Conservation (phyloP, 1,140 invertebrate genomes). For the Drosophila miranda region DNA sequence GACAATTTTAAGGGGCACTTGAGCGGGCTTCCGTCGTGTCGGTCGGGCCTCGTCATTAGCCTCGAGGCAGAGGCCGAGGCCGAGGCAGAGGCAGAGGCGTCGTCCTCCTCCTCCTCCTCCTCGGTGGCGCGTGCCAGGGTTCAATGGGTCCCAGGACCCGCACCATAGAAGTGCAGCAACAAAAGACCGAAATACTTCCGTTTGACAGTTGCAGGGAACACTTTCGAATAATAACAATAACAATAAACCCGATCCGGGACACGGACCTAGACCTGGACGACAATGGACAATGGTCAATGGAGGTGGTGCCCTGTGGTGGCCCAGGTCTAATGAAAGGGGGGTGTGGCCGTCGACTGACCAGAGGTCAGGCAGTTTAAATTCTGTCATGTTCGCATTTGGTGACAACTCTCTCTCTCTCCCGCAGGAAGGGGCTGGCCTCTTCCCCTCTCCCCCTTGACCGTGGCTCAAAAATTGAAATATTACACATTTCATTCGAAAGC, state of each 20-base stretch:
- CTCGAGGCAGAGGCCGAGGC: constrained; percentile 12
- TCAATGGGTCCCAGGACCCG: constrained; percentile 16
- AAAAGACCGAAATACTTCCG: constrained; percentile 67
- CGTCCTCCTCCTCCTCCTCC: not conserved
- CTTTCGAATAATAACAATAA: constrained; percentile 74
- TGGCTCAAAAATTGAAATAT: constrained; percentile 75
- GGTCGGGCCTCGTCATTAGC: constrained; percentile 63
- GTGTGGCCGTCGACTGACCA: constrained; percentile 46
- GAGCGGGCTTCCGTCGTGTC: constrained; percentile 50
- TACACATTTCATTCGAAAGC: constrained; percentile 67
- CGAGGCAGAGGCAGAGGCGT: not conserved
- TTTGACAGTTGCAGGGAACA: constrained; percentile 62
- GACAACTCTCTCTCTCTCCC: constrained; percentile 25
- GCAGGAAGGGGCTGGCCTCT: not conserved
- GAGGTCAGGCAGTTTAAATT: constrained; percentile 74
- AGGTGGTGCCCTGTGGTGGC: constrained; percentile 45
- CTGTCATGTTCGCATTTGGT: constrained; percentile 64
- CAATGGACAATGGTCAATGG: constrained; percentile 37
- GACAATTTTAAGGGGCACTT: constrained; percentile 61
- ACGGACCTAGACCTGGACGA: constrained; percentile 24
- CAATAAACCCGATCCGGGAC: constrained; percentile 69
- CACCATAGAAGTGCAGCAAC: constrained; percentile 61
- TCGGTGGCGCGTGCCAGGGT: constrained; percentile 45
- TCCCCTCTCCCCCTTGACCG: constrained; percentile 13
- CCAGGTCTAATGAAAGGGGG: constrained; percentile 51